Evolutionary conservation across 2,113 vertebrate species (phyloP).

Genomic region (Tonatia bakeri): DNA sequence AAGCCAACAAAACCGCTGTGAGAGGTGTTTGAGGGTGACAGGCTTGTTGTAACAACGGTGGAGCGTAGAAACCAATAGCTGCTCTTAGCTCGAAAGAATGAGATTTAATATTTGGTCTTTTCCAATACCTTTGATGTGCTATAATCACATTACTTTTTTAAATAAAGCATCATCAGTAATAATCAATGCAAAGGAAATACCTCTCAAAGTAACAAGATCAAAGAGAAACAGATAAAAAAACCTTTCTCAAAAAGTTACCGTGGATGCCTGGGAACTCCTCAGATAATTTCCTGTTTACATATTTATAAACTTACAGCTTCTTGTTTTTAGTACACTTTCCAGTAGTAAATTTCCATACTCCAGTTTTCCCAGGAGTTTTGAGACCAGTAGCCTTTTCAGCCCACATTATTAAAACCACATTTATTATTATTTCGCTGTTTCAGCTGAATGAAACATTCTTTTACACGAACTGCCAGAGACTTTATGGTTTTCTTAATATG

Average conservation of each 20-base stretch:
- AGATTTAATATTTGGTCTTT: not conserved
- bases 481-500: slow-evolving; percentile 62
- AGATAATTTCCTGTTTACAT: slow-evolving; percentile 38
- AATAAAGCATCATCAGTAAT: not conserved
- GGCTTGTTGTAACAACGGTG: not conserved
- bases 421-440: not conserved
- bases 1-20: not conserved
- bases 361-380: not conserved
- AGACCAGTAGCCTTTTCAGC: not conserved
- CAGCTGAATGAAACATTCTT: not conserved
- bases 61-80: not conserved
- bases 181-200: not conserved
- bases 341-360: not conserved
- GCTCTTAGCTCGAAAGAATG: not conserved
- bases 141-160: not conserved
- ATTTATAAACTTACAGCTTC: not conserved
- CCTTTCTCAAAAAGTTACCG: not conserved
- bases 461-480: slow-evolving; percentile 16
- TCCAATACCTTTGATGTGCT: not conserved
- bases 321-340: not conserved
- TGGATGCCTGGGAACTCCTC: not conserved
- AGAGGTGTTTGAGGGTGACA: not conserved
- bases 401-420: slow-evolving; percentile 15
- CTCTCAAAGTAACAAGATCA: not conserved
- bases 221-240: slow-evolving; percentile 44